These are phyloP conservation scores for Acanthosoma haemorrhoidale DNA, from an alignment of 2,888 invertebrate species.

Conservation along the genomic window DNA sequence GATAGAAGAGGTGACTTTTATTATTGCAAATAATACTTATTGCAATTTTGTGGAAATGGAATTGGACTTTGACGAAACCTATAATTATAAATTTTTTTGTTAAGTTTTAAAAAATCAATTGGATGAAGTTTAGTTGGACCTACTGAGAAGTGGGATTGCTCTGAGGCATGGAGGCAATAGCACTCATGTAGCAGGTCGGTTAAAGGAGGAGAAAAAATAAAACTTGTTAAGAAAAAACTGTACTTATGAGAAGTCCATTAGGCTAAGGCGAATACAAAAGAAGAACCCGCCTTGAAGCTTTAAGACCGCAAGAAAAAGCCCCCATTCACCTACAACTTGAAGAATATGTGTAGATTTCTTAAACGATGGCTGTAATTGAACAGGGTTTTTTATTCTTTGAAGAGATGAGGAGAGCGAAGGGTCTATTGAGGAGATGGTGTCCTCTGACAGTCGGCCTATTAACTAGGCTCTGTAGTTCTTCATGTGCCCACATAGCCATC, in stretches of 20 bases:
- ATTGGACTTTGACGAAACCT: too few species aligned
- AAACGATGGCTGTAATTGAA: background rate
- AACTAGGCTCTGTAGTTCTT: background rate
- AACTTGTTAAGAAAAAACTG: background rate
- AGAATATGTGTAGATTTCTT: conserved; percentile 10
- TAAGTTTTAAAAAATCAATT: too few species aligned
- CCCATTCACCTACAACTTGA: background rate
- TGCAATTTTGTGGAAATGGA: too few species aligned
- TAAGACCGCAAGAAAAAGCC: background rate
- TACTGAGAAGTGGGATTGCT: too few species aligned
- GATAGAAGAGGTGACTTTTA: too few species aligned
- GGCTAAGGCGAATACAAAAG: background rate
- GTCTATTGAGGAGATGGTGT: background rate
- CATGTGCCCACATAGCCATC: background rate
- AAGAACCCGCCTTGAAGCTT: background rate
- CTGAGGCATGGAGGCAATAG: background rate
- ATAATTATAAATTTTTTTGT: too few species aligned
- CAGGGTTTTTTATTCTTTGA: too few species aligned
- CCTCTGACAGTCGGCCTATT: background rate
- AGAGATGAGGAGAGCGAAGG: too few species aligned
- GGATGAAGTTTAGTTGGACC: too few species aligned
- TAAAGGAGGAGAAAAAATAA: background rate
- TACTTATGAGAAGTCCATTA: conserved; percentile 3
- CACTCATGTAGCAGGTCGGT: background rate
- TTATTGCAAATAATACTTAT: too few species aligned